Evolutionary conservation across 2,888 invertebrate species (phyloP).

Genomic region (Eupithecia vulgata): DNA sequence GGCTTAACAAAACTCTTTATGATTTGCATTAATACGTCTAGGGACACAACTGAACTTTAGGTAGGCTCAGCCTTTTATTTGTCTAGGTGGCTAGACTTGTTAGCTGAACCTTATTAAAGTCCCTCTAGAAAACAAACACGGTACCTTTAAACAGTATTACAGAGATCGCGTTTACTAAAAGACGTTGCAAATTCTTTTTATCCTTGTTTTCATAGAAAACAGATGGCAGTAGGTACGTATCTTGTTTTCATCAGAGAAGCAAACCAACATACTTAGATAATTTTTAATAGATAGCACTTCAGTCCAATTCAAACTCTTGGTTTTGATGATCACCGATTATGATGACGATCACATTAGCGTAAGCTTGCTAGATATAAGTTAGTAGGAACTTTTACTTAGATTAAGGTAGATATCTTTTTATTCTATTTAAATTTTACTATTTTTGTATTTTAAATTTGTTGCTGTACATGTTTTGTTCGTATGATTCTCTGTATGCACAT

Average conservation of each 20-base stretch:
- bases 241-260: not conserved
- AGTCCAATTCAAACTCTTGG: not conserved
- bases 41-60: not conserved
- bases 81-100: conserved; percentile 9
- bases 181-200: conserved; percentile 57
- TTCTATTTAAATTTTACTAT: no score
- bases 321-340: not conserved
- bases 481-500: no score
- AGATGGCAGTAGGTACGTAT: not conserved
- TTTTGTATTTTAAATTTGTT: no score
- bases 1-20: not conserved
- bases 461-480: no score
- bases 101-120: conserved; percentile 54
- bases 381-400: no score
- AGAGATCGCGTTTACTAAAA: conserved; percentile 55
- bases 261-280: not conserved
- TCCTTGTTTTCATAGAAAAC: not conserved
- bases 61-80: not conserved
- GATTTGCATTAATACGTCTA: not conserved
- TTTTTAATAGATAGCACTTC: not conserved
- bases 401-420: no score
- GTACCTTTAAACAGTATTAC: conserved; percentile 55
- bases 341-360: not conserved
- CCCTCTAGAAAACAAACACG: conserved; percentile 59
- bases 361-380: not conserved